phyloP scores from a whole-genome alignment of 2,113 vertebrate genomes.

The Chamaea fasciata region DNA sequence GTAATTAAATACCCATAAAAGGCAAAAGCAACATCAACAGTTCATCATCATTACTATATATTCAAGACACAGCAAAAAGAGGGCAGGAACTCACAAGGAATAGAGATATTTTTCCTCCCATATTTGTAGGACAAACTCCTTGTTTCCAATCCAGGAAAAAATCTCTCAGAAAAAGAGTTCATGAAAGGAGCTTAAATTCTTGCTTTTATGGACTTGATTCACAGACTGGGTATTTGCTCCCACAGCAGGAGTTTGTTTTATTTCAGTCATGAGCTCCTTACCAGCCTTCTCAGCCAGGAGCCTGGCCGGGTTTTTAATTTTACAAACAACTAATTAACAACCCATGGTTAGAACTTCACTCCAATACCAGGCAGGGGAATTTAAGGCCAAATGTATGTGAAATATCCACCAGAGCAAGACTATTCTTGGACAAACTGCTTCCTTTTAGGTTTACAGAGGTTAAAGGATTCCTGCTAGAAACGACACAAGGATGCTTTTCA shows the following conservation, averaged over 20 bases:
- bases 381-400: not conserved
- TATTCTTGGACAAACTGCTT: not conserved
- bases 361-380: not conserved
- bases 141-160: not conserved
- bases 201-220: not conserved
- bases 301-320: not conserved
- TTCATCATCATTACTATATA: not conserved
- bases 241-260: not conserved
- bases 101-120: not conserved
- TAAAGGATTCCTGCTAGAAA: not conserved
- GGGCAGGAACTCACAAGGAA: not conserved
- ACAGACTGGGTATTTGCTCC: not conserved
- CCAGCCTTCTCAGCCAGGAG: not conserved
- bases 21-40: not conserved
- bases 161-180: not conserved
- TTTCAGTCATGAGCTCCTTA: not conserved
- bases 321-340: not conserved
- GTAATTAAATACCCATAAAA: conserved; percentile 36
- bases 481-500: not conserved
- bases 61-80: not conserved
- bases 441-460: not conserved
- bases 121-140: not conserved
- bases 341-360: not conserved
- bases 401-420: not conserved
- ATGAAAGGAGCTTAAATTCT: not conserved